Conservation (phyloP, 1,140 invertebrate species). For the Megalopta genalis region DNA sequence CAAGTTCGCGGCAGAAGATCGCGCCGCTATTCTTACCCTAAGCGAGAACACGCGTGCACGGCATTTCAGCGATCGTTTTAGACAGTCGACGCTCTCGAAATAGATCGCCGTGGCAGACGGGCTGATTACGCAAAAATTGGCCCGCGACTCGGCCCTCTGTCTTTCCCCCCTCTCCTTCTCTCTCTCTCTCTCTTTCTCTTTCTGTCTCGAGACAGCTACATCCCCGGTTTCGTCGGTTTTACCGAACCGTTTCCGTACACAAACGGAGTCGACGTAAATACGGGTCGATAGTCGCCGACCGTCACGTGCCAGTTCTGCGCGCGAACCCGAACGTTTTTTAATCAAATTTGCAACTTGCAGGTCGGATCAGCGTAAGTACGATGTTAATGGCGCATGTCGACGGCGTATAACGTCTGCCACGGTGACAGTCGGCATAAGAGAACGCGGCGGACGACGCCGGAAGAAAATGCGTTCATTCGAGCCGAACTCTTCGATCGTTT, state of each 20-base stretch:
- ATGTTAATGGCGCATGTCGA: not conserved
- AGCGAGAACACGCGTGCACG: not conserved
- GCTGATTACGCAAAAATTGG: slow-evolving; percentile 45
- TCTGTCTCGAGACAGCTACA: too few species aligned
- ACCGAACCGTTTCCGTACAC: not conserved
- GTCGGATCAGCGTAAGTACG: slow-evolving; percentile 10
- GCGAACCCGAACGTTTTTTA: not conserved
- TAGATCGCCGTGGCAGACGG: slow-evolving; percentile 18
- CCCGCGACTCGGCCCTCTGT: not conserved
- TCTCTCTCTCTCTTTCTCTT: not conserved
- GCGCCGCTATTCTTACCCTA: not conserved
- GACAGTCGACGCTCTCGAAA: slow-evolving; percentile 20
- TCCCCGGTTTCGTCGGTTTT: not conserved
- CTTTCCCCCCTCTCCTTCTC: too few species aligned
- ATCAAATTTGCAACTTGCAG: slow-evolving; percentile 38
- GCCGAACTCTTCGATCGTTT: too few species aligned
- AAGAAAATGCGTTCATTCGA: too few species aligned
- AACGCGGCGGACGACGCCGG: slow-evolving; percentile 1
- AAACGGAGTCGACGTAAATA: not conserved
- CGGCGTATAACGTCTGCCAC: not conserved
- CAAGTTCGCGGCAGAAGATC: too few species aligned
- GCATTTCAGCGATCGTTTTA: slow-evolving; percentile 12
- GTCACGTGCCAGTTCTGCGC: not conserved
- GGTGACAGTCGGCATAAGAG: not conserved
- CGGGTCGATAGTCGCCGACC: not conserved